phyloP scores from a whole-genome alignment of 2,113 vertebrate species.

The Sturnira hondurensis region DNA sequence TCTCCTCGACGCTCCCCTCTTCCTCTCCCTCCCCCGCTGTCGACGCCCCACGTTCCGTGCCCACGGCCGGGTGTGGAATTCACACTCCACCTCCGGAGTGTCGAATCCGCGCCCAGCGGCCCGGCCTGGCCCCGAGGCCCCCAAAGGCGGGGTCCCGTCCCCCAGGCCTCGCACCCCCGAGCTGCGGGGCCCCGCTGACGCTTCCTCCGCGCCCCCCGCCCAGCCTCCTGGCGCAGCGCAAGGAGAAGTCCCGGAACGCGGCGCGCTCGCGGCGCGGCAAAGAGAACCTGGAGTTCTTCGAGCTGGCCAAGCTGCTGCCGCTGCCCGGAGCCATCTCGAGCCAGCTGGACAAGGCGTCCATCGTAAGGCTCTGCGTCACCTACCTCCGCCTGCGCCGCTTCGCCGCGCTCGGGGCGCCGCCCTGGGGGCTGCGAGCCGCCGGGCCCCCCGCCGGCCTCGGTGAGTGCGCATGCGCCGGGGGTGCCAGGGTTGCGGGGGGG shows the following conservation, averaged over 20 bases:
- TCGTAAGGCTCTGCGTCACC: conserved; percentile 93
- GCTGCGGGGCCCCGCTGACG: background rate
- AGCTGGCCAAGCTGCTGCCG: conserved; percentile 92
- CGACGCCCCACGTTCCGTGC: background rate
- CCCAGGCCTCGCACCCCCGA: accelerated
- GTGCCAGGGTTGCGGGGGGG: no score
- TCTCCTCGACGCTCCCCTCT: background rate
- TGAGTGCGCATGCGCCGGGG: conserved; percentile 45
- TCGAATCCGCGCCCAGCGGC: background rate
- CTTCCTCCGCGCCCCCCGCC: conserved; percentile 61
- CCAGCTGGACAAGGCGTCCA: conserved; percentile 93
- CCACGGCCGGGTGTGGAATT: background rate
- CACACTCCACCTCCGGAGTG: background rate
- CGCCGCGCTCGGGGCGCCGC: conserved; percentile 88
- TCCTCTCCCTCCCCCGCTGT: background rate
- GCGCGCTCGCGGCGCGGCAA: conserved; percentile 92
- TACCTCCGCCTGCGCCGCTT: conserved; percentile 93
- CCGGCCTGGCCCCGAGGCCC: background rate
- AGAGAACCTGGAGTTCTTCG: conserved; percentile 94
- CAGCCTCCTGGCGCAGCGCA: conserved; percentile 91
- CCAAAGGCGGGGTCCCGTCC: background rate
- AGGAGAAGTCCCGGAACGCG: conserved; percentile 93
- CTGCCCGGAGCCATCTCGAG: conserved; percentile 92
- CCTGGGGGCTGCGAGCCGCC: conserved; percentile 86
- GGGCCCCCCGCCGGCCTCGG: conserved; percentile 68